Conservation (phyloP, 2,113 vertebrate species). For the Crotalus viridis region DNA sequence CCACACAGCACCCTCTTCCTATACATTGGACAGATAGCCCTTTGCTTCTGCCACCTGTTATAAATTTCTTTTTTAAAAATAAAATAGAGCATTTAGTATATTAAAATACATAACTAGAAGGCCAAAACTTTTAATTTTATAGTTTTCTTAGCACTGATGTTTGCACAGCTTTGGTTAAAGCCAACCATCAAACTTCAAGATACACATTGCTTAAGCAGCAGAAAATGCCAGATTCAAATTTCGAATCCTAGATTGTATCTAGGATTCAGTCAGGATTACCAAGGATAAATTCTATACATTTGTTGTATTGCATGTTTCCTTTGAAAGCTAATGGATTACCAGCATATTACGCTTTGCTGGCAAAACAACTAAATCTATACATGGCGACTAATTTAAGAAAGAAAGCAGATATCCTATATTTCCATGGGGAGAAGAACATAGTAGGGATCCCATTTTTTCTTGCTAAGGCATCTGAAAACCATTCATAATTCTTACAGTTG, state of each 20-base stretch:
- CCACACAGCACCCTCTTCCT: background rate
- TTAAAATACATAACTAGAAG: background rate
- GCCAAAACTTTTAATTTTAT: background rate
- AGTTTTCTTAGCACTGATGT: background rate
- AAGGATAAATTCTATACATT: background rate
- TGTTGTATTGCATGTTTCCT: background rate
- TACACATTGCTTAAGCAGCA: background rate
- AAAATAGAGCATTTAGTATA: background rate
- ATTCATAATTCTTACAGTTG: conserved; percentile 8
- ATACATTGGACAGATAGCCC: no score
- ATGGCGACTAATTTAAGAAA: background rate
- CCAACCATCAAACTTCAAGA: background rate
- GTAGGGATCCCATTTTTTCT: background rate
- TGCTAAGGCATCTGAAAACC: background rate
- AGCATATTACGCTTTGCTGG: background rate
- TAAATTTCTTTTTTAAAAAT: background rate
- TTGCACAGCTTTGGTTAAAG: background rate
- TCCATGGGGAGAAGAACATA: background rate
- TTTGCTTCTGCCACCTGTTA: background rate
- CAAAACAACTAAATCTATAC: background rate
- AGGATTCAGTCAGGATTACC: background rate
- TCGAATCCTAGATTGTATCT: background rate
- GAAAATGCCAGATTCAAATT: background rate
- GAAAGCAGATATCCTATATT: background rate
- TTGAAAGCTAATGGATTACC: background rate